These are phyloP conservation scores for roundworm (Caenorhabditis elegans) DNA, from an alignment of 1,140 invertebrate genomes.

Conservation along the genomic window DNA sequence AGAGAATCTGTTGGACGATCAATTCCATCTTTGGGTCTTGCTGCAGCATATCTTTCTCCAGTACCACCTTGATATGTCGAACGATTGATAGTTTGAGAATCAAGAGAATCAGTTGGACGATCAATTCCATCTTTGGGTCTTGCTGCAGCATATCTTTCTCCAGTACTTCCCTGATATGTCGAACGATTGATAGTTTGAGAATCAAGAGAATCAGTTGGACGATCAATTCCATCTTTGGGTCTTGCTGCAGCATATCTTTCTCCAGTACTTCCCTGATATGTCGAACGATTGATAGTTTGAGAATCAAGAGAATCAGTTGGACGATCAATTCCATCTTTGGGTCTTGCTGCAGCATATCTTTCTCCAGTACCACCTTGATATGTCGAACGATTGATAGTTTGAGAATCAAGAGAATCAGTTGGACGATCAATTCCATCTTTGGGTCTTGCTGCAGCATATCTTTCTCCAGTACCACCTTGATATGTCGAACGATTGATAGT, in stretches of 20 bases:
- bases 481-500: not conserved
- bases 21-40: not conserved
- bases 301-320: not conserved
- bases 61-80: not conserved
- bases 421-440: not conserved
- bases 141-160: not conserved
- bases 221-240: not conserved
- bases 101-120: not conserved
- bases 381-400: not conserved
- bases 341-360: not conserved
- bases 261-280: not conserved
- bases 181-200: not conserved
- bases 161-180: not conserved
- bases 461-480: conserved; percentile 1
- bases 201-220: not conserved
- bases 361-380: conserved; percentile 8
- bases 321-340: not conserved
- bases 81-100: not conserved
- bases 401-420: not conserved
- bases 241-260: not conserved
- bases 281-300: not conserved
- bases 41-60: not conserved
- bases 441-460: not conserved
- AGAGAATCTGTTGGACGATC: not conserved
- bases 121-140: not conserved